Evolutionary conservation across 2,113 vertebrate species (phyloP).

Genomic region (Trogon surrucura): DNA sequence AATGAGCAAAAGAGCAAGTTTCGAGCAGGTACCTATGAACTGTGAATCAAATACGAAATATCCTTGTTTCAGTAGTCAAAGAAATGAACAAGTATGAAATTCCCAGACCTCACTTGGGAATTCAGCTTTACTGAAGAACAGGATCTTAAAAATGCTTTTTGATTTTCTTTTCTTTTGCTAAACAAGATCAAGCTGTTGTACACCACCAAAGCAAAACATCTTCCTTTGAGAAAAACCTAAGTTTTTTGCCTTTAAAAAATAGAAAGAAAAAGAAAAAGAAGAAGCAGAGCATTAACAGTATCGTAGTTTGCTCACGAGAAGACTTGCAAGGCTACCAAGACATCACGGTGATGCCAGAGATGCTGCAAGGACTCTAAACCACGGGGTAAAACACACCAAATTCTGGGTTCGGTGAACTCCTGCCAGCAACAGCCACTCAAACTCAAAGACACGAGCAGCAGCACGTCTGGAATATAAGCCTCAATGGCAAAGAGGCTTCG

Average conservation of each 20-base stretch:
- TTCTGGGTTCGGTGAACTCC: not conserved
- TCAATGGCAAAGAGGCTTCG: not conserved
- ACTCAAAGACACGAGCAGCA: not conserved
- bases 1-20: not conserved
- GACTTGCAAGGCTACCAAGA: not conserved
- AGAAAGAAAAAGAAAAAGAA: not conserved
- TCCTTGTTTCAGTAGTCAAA: not conserved
- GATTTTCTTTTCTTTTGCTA: not conserved
- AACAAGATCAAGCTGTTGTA: not conserved
- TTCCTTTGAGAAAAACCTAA: not conserved
- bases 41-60: not conserved
- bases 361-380: not conserved
- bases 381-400: not conserved
- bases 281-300: not conserved
- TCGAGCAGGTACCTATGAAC: not conserved
- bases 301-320: not conserved
- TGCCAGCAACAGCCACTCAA: not conserved
- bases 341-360: not conserved
- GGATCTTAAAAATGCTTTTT: not conserved
- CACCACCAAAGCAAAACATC: not conserved
- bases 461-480: not conserved
- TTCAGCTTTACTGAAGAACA: not conserved
- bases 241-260: not conserved
- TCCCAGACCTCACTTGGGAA: not conserved
- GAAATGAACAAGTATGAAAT: not conserved